A percentile compares a stretch with the other conserved stretches of the same genome.
Evolutionary conservation across 2,113 vertebrate genomes (phyloP).

Genomic region (Cygnus atratus): DNA sequence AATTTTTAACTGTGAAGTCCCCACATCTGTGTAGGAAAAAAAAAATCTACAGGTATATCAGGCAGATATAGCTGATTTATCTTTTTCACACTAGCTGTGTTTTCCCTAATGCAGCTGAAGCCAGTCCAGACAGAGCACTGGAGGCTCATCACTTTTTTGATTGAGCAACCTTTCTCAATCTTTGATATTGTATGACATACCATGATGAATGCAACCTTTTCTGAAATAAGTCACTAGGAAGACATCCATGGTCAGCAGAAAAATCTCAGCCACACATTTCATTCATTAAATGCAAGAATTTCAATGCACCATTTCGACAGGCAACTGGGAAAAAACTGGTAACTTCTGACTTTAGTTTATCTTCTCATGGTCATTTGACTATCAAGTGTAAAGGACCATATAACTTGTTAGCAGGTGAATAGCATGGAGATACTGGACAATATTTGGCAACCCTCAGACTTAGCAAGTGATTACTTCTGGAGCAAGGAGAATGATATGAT

Average conservation of each 20-base stretch:
- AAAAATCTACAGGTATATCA: not conserved
- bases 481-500: not conserved
- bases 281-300: not conserved
- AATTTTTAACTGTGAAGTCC: not conserved
- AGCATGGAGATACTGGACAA: not conserved
- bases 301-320: not conserved
- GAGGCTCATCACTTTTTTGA: not conserved
- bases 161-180: not conserved
- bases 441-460: not conserved
- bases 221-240: not conserved
- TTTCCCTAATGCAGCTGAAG: not conserved
- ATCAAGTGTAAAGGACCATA: rapidly evolving
- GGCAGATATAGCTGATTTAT: not conserved
- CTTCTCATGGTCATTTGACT: not conserved
- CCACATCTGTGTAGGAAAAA: not conserved
- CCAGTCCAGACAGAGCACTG: not conserved
- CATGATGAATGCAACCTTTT: not conserved
- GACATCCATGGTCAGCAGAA: not conserved
- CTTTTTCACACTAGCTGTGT: not conserved
- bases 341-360: not conserved
- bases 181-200: not conserved
- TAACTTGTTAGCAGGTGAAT: not conserved
- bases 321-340: not conserved
- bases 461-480: not conserved
- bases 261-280: not conserved